These are phyloP conservation scores for Poecilus cupreus DNA, from an alignment of 2,888 invertebrate species.

Conservation along the genomic window DNA sequence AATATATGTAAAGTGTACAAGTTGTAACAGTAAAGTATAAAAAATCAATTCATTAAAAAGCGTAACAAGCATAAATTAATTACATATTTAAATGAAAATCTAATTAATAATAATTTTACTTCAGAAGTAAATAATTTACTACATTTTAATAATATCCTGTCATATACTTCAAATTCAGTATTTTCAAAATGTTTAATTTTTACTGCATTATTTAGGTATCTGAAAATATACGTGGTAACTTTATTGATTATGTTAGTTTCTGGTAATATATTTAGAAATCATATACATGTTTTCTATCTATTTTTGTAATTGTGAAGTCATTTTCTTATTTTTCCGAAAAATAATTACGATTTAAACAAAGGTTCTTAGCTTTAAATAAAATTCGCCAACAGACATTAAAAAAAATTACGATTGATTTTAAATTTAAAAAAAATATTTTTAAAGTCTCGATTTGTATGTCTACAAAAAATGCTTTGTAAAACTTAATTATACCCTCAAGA, in stretches of 20 bases:
- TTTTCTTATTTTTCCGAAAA: neutral
- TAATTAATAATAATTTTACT: too few species aligned
- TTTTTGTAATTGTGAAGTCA: neutral
- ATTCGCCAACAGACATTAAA: neutral
- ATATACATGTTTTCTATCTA: constrained; percentile 18
- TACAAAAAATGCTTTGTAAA: neutral
- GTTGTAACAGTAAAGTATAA: too few species aligned
- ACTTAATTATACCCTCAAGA: neutral
- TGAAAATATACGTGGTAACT: neutral
- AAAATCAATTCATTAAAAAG: too few species aligned
- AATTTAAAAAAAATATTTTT: neutral
- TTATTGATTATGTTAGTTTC: constrained; percentile 15
- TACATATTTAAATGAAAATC: too few species aligned
- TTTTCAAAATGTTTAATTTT: too few species aligned
- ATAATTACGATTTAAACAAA: constrained; percentile 1
- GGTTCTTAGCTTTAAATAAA: neutral
- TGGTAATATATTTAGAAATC: constrained; percentile 8
- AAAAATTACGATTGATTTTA: neutral
- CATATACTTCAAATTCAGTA: too few species aligned
- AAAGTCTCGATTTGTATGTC: neutral
- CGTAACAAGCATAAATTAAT: too few species aligned
- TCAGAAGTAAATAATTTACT: too few species aligned
- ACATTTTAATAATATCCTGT: too few species aligned
- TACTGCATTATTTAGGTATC: neutral
- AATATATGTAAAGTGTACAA: neutral